phyloP scores from a whole-genome alignment of 2,888 invertebrate species.

The Leucoptera coffeella region DNA sequence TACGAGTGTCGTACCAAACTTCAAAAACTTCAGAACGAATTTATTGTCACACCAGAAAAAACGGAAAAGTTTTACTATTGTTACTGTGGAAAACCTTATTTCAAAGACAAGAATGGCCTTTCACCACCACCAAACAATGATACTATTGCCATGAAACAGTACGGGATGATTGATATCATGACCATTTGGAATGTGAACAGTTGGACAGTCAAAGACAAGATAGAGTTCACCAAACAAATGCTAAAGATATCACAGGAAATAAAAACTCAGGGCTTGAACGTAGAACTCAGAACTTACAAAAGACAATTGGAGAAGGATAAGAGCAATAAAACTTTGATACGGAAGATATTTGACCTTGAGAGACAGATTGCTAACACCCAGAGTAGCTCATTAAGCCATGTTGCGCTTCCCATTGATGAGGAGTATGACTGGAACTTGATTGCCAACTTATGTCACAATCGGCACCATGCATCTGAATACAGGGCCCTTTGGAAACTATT shows the following conservation, averaged over 20 bases:
- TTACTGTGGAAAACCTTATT: conserved; percentile 57
- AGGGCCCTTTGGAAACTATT: conserved; percentile 65
- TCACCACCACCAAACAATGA: conserved; percentile 56
- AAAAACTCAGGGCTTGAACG: conserved; percentile 12
- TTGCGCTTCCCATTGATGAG: conserved; percentile 22
- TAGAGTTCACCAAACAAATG: conserved; percentile 38
- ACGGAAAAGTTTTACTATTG: conserved; percentile 17
- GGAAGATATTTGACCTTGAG: conserved; percentile 12
- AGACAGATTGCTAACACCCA: conserved; percentile 6
- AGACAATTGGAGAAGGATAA: conserved; percentile 8
- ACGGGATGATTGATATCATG: conserved; percentile 36
- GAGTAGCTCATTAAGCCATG: conserved; percentile 13
- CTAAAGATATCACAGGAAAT: conserved; percentile 21
- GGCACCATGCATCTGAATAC: conserved; percentile 61
- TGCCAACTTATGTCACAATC: conserved; percentile 29
- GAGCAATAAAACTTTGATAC: conserved; percentile 8
- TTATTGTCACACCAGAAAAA: too few species aligned
- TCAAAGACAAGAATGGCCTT: conserved; percentile 55
- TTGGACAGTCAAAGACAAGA: conserved; percentile 56
- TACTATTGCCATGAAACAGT: conserved; percentile 25
- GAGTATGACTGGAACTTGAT: conserved; percentile 58
- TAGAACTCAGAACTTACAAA: conserved; percentile 13
- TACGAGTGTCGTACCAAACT: conserved; percentile 25
- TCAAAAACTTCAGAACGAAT: too few species aligned
- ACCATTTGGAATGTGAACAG: conserved; percentile 28